Base-by-base conservation (phyloP, 2,797 vertebrate species). In the Malurus splendens region DNA sequence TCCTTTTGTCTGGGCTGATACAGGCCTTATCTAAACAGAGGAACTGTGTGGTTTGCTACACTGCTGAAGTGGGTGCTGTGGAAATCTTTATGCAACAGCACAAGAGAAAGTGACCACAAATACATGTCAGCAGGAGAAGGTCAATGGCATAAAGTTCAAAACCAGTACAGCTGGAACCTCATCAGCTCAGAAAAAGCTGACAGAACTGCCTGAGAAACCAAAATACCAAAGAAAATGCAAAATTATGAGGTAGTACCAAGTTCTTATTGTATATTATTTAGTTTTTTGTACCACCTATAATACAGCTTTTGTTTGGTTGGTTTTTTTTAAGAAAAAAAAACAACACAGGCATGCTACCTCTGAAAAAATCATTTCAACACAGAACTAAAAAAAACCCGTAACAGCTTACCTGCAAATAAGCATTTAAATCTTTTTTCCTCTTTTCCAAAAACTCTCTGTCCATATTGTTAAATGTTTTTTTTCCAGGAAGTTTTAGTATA, bases 391-490 rank as follows among this genome's bases (percentile, higher is more conserved):
- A 54, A 56, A 14, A 1, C 0, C 2, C 1, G 0, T 17, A 81
- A 66, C 8, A 57, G 44, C 90, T 95, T 97, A 99, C 99, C 98
- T 99, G 99, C 83, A 99, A 97, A 94, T 99, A 99, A 45, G 98
- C 97, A 94, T 99, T 99, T 94, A 99, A 98, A 96, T 99, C 99
- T 91, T 99, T 99, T 96, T 99, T 99, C 82, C 99, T 98, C 94
- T 98, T 99, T 96, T 99, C 99, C 95, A 99, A 95, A 94, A 99
- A 99, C 64, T 99, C 99, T 97, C 98, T 97, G 97, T 99, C 99
- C 99, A 99, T 99, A 90, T 99, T 99, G 96, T 99, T 99, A 94
- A 99, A 99, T 24, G 99, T 99, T 96, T 99, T 99, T 93, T 99
- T 99, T 36, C 99, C 99, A 28, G 99, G 99, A 96, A 99, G 98